Conservation (phyloP, 1,140 invertebrate genomes). For the Aphaenogaster floridana region DNA sequence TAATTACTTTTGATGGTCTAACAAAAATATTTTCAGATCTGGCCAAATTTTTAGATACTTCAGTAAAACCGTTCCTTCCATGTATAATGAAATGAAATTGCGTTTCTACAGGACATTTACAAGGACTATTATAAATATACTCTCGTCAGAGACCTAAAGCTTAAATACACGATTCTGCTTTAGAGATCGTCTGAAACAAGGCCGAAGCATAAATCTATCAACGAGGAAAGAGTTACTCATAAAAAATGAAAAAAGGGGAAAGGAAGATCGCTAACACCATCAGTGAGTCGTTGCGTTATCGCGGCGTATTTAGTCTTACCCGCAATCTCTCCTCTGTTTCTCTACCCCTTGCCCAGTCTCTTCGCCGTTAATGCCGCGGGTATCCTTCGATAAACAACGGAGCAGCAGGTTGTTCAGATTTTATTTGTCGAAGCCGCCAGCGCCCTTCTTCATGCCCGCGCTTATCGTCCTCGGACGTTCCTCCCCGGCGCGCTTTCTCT, state of each 20-base stretch:
- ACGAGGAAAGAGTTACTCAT: slow-evolving; percentile 40
- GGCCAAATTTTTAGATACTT: too few relatives aligned
- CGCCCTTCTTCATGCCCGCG: slow-evolving; percentile 71
- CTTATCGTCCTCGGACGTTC: slow-evolving; percentile 82
- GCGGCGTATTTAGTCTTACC: slow-evolving; percentile 69
- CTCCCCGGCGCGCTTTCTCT: slow-evolving; percentile 63
- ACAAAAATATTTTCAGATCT: too few relatives aligned
- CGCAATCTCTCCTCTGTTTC: slow-evolving; percentile 24
- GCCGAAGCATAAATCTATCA: slow-evolving; percentile 48
- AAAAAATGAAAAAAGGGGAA: slow-evolving; percentile 28
- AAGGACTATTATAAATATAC: slow-evolving; percentile 7
- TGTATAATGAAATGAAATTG: neutral
- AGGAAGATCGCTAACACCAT: slow-evolving; percentile 71
- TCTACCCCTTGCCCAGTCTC: slow-evolving; percentile 42
- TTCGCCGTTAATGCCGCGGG: slow-evolving; percentile 75
- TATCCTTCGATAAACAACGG: slow-evolving; percentile 85
- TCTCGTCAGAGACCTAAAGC: neutral
- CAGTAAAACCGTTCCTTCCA: too few relatives aligned
- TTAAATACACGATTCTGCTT: slow-evolving; percentile 23
- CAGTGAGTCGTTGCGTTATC: slow-evolving; percentile 77
- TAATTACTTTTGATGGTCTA: too few relatives aligned
- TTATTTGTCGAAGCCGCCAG: slow-evolving; percentile 83
- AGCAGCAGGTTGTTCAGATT: slow-evolving; percentile 85
- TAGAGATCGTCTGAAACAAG: slow-evolving; percentile 22
- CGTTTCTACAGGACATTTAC: neutral